A percentile compares a stretch with the other conserved stretches of the same genome.
Evolutionary conservation across 2,888 invertebrate species (phyloP).

Genomic region (Diloba caeruleocephala): DNA sequence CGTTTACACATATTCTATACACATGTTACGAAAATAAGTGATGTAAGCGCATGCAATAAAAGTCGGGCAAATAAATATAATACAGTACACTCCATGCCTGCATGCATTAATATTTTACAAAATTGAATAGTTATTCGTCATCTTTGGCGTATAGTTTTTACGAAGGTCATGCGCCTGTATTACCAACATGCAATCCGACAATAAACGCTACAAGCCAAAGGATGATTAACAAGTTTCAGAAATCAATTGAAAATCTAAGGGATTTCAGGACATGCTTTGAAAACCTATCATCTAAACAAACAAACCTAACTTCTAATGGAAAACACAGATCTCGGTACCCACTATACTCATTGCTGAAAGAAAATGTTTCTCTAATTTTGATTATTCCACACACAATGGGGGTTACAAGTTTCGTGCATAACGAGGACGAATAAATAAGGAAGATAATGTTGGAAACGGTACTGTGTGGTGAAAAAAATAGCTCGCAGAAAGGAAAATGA

Average conservation of each 20-base stretch:
- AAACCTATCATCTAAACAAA: conserved; percentile 61
- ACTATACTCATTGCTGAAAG: conserved; percentile 81
- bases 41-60: conserved; percentile 51
- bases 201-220: conserved; percentile 37
- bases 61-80: conserved; percentile 37
- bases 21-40: conserved; percentile 38
- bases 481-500: conserved; percentile 18
- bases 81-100: conserved; percentile 44
- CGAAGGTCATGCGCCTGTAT: conserved; percentile 12
- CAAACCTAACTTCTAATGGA: conserved; percentile 76
- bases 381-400: conserved; percentile 57
- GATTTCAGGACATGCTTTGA: conserved; percentile 70
- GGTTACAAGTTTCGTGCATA: conserved; percentile 72
- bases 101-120: conserved; percentile 40
- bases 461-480: conserved; percentile 26
- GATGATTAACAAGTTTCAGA: conserved; percentile 36
- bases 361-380: conserved; percentile 58
- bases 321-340: conserved; percentile 74
- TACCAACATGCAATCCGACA: conserved; percentile 25
- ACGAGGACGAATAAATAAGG: conserved; percentile 63
- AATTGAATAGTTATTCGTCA: background rate
- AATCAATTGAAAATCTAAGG: conserved; percentile 49
- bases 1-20: conserved; percentile 36
- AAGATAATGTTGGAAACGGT: conserved; percentile 55
- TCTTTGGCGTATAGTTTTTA: conserved; percentile 40